Evolutionary conservation across 2,888 invertebrate genomes (phyloP), one percentile per base, ranked within the genome.

Genomic region (Leucophenga maculata): DNA sequence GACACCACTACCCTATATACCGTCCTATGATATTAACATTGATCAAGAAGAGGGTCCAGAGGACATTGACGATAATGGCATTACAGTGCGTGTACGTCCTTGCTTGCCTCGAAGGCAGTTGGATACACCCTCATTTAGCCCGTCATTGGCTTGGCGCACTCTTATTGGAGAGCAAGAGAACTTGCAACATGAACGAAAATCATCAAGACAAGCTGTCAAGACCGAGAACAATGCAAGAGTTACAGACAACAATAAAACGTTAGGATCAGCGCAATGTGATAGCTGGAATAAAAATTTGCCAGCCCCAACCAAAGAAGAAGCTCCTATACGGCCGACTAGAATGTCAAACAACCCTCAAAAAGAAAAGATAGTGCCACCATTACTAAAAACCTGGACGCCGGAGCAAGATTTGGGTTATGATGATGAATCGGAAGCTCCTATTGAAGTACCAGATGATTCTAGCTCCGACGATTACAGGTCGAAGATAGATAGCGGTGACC

Each of bases 321-420:
- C 46, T 4, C 82, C 79, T 0, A 79, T 79, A 46, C 74, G 72
- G 70, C 74, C 78, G 9, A 73, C 69, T n/a, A 73, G 72, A 52
- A 62, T 52, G 0, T 46, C 59, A 3, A 72, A 74, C 48, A 62
- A 66, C n/a, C 65, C 62, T 22, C 76, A 72, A 64, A 50, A 18
- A 52, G 57, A 31, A 0, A 72, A 57, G 39, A 46, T 69, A 39
- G 14, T 65, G 3, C 3, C 20, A 20, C 16, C 32, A 1, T 11
- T 68, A 26, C 11, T 44, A 11, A 46, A 68, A 59, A 90, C 93
- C 0, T 96, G 95, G 96, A 95, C 95, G 0, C 95, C 96, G 0
- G 94, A 95, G 80, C 95, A 95, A 85, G 96, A 96, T 86, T 90
- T 96, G n/a, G 93, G 91, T 48, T 93, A 93, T 3, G 93, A 93